These are phyloP conservation scores for Sylvietta virens DNA, from an alignment of 2,113 vertebrate genomes.

Conservation along the genomic window DNA sequence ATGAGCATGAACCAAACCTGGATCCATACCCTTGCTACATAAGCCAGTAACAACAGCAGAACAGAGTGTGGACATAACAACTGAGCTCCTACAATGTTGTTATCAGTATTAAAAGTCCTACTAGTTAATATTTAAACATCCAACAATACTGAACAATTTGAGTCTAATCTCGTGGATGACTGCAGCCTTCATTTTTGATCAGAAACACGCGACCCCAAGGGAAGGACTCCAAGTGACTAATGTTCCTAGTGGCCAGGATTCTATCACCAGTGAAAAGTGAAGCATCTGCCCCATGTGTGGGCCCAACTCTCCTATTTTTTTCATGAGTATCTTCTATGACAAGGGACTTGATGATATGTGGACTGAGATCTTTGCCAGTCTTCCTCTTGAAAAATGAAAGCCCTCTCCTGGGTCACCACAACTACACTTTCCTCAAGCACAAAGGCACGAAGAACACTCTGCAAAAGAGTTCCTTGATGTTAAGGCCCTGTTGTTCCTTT, in stretches of 20 bases:
- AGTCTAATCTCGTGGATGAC: neutral
- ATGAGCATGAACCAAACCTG: neutral
- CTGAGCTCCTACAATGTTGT: neutral
- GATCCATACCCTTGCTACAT: neutral
- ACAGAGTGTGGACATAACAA: neutral
- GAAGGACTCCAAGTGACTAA: constrained; percentile 20
- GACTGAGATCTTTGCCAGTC: neutral
- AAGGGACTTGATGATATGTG: neutral
- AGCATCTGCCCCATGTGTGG: neutral
- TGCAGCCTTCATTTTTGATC: neutral
- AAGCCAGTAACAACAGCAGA: neutral
- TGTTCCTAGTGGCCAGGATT: neutral
- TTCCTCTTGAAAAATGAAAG: neutral
- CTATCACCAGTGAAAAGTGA: neutral
- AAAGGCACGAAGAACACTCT: neutral
- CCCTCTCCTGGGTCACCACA: neutral
- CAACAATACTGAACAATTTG: neutral
- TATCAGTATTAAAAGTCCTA: neutral
- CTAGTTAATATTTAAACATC: neutral
- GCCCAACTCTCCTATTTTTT: neutral
- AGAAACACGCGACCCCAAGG: neutral
- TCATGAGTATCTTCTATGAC: neutral
- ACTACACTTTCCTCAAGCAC: neutral
- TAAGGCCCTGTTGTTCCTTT: neutral
- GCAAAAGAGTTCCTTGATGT: neutral